These are phyloP conservation scores for Hydrophis major DNA, from an alignment of 2,797 vertebrate genomes.

Conservation along the genomic window DNA sequence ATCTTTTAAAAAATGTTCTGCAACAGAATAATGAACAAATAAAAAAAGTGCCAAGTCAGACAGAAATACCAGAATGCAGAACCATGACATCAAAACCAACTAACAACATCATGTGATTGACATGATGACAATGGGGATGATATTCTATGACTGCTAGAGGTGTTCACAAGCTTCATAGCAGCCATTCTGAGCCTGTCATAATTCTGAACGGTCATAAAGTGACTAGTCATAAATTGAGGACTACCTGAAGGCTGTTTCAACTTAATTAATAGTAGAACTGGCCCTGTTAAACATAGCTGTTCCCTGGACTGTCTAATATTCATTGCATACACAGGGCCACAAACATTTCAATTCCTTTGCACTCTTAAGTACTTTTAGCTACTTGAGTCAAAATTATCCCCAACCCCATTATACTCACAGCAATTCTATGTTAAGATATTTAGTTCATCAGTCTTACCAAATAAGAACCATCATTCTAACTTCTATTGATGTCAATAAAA, in stretches of 20 bases:
- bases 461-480: not conserved
- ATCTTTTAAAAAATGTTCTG: not conserved
- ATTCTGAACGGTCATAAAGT: not conserved
- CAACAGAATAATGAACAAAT: not conserved
- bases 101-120: not conserved
- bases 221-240: not conserved
- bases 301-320: not conserved
- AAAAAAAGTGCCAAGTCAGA: not conserved
- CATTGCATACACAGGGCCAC: not conserved
- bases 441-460: not conserved
- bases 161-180: not conserved
- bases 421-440: not conserved
- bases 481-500: not conserved
- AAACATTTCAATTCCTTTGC: not conserved
- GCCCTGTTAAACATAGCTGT: not conserved
- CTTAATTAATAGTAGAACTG: not conserved
- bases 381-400: not conserved
- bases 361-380: not conserved
- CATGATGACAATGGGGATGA: not conserved
- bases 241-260: not conserved
- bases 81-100: not conserved
- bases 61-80: not conserved
- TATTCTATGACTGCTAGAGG: not conserved
- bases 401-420: not conserved
- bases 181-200: not conserved